Base-by-base conservation (phyloP, 2,888 invertebrate species). In the Eristalis pertinax region DNA sequence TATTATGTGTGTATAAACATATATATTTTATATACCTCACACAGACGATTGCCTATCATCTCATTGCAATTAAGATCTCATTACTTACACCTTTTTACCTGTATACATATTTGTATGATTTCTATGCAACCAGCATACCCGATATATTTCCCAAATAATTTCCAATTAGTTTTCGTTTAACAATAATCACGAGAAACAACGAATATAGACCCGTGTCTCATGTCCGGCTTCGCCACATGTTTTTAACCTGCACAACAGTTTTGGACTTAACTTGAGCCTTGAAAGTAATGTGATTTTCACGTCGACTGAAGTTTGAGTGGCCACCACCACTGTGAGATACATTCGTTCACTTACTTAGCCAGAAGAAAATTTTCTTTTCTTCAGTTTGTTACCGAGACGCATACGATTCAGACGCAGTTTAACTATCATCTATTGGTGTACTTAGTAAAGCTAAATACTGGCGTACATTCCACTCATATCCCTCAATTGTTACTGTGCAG, bases 361-460 rank as follows among this genome's bases (percentile, higher is more conserved):
- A 89, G 89, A 90, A 90, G 90, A 91, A 90, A 90, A 89, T 92
- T 92, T 92, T 90, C 90, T 91, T 91, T 91, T 91, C 91, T 92
- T 92, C 92, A 92, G 92, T 92, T 92, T 91, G 91, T 92, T 91
- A 90, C 91, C 90, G 92, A 91, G 91, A 92, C 90, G 92, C 92
- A 91, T 92, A 90, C 92, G 91, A 91, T 92, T 91, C 92, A 92
- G 92, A 92, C 92, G 91, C 90, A 87, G 72, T 73, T 68, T 72
- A 67, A 32, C 65, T 67, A 62, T 29, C 35, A 67, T 43, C 43
- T 70, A 81, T 60, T 77, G 68, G 58, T 63, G 76, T 81, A 72
- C 60, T 60, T n/a, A 79, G 67, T 60, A 63, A 56, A 68, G 29
- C 4, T 43, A 43, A 15, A 78, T 76, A 78, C 50, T 82, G 62